Conservation (phyloP, 2,113 vertebrate genomes). For the Gadus chalcogrammus region DNA sequence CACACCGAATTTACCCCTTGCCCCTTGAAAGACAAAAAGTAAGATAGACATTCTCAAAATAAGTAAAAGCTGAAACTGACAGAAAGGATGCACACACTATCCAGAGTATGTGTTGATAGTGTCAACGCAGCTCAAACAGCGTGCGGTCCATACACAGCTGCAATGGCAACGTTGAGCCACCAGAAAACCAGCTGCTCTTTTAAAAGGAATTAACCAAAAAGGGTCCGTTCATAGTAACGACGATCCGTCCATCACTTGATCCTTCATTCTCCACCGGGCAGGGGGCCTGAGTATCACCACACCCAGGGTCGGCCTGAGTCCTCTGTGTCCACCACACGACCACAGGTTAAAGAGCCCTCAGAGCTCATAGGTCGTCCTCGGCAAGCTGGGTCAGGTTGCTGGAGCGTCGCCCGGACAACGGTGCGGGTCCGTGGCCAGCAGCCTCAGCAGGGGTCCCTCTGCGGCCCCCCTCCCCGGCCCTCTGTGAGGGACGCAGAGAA, state of each 20-base stretch:
- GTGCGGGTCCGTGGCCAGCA: constrained; percentile 32
- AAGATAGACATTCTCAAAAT: constrained; percentile 37
- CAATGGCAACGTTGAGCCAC: constrained; percentile 17
- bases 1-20: constrained; percentile 34
- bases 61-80: constrained; percentile 44
- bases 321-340: no score
- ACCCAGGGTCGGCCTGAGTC: constrained; percentile 18
- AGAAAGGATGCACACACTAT: constrained; percentile 23
- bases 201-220: constrained; percentile 16
- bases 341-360: constrained; percentile 1
- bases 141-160: constrained; percentile 29
- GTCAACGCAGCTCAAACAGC: constrained; percentile 33
- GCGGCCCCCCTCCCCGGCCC: constrained; percentile 61
- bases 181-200: constrained; percentile 31
- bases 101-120: constrained; percentile 16
- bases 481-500: constrained; percentile 54
- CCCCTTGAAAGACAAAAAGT: constrained; percentile 44
- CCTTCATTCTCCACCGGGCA: constrained; percentile 28
- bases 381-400: constrained; percentile 81
- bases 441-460: constrained; percentile 50
- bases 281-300: constrained; percentile 17
- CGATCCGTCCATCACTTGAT: constrained; percentile 34
- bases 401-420: constrained; percentile 58
- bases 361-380: constrained; percentile 84
- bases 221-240: constrained; percentile 22